Conservation (phyloP, 2,113 vertebrate genomes). For the Arenaria interpres region DNA sequence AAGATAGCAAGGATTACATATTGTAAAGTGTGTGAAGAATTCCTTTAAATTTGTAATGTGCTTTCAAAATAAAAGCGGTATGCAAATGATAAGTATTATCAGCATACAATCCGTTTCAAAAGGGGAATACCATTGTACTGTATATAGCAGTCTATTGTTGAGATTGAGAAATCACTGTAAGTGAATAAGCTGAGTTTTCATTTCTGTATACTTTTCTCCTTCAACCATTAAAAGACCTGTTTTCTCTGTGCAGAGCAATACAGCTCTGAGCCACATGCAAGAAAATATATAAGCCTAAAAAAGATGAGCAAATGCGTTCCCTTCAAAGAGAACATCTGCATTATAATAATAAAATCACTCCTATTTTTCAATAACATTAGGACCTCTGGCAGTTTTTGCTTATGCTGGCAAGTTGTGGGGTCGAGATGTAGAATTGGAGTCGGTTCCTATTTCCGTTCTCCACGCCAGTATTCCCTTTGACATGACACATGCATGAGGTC, state of each 20-base stretch:
- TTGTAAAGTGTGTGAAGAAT: not conserved
- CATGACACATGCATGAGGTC: not conserved
- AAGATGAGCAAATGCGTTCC: not conserved
- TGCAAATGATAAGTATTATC: conserved; percentile 46
- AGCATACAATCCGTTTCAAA: conserved; percentile 29
- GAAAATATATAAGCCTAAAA: not conserved
- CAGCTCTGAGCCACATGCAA: not conserved
- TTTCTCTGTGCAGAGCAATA: not conserved
- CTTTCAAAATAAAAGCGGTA: conserved; percentile 29
- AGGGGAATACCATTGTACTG: not conserved
- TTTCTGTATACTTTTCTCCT: not conserved
- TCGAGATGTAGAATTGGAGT: not conserved
- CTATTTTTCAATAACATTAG: not conserved
- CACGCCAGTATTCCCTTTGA: not conserved
- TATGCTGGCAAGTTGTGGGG: not conserved
- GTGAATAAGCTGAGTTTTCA: not conserved
- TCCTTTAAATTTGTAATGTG: conserved; percentile 18
- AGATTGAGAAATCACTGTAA: not conserved
- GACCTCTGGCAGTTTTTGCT: not conserved
- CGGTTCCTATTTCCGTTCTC: not conserved
- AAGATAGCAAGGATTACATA: conserved; percentile 15
- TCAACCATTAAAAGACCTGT: not conserved
- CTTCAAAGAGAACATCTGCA: not conserved
- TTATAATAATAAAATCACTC: not conserved
- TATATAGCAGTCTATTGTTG: conserved; percentile 38